Evolutionary conservation across 2,888 invertebrate species (phyloP), one percentile per base, ranked within the genome.

Genomic region (Malthinus seriepunctatus): DNA sequence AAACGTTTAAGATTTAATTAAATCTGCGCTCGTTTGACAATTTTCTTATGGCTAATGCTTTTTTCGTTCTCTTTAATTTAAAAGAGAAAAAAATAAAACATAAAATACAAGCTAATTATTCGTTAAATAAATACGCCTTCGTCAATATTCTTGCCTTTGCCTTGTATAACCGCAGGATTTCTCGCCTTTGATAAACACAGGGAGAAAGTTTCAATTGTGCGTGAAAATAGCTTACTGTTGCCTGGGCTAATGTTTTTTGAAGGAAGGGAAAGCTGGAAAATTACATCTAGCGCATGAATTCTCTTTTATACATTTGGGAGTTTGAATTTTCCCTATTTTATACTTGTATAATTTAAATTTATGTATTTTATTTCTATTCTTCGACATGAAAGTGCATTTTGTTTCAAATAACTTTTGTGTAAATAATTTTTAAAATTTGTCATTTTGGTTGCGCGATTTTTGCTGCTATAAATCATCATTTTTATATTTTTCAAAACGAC

Each of bases 121-220:
- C 45, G 33, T 33, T 12, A 51, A 51, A 51, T 47, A 55, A 56
- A 60, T 56, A 60, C 51, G 47, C 48, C 51, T 59, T 55, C 59
- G 45, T 60, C 60, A 60, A 60, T 56, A 60, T 54, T 42, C 51
- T 33, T 14, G 38, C 42, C n/a, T 45, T 47, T 60, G 39, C 55
- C 50, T 51, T 33, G 44, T 33, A 39, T 42, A 23, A 51, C 60
- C 56, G 42, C 60, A 60, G 47, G 42, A 39, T 44, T 23, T 23
- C 57, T 33, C 47, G 52, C 51, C 52, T 57, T 56, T 38, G 38
- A 52, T 52, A 57, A 57, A 52, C 57, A 52, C 42, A 31, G 15
- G 47, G 39, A 23, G 47, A 52, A 57, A 57, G 52, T 57, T 51
- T 57, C 57, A 57, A 57, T 57, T 57, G 57, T 52, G 47, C 51